phyloP scores from a whole-genome alignment of 2,888 invertebrate genomes.

The Alcis repandata region DNA sequence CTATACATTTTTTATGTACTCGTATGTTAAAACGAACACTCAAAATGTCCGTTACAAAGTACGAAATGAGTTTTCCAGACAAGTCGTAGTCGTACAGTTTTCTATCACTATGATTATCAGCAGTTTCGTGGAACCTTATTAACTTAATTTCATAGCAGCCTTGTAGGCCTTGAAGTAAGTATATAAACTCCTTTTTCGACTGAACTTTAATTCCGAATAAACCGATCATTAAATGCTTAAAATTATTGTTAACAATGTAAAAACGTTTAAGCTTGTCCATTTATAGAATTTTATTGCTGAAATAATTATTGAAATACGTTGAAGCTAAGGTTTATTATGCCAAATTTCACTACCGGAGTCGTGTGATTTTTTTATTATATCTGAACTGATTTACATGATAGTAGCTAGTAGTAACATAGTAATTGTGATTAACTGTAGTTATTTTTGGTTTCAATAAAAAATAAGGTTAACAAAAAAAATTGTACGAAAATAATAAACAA shows the following conservation, averaged over 20 bases:
- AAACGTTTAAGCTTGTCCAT: constrained; percentile 28
- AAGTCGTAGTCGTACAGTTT: background rate
- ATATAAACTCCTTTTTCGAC: constrained; percentile 5
- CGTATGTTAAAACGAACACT: no score
- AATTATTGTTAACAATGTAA: constrained; percentile 44
- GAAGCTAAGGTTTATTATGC: constrained; percentile 2
- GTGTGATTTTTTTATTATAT: background rate
- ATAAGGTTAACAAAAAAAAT: no score
- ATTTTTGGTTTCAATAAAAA: background rate
- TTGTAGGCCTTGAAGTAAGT: constrained; percentile 10
- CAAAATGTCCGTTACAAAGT: background rate
- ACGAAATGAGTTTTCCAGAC: background rate
- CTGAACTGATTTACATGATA: background rate
- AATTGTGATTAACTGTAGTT: background rate
- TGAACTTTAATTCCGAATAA: constrained; percentile 17
- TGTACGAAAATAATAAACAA: no score
- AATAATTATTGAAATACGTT: constrained; percentile 1
- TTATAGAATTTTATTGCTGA: background rate
- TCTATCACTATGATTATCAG: constrained; percentile 15
- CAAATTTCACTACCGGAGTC: constrained; percentile 6
- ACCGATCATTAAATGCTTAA: constrained; percentile 32
- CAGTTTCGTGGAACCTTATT: constrained; percentile 49
- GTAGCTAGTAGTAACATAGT: background rate
- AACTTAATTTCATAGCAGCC: constrained; percentile 54
- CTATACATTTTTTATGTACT: no score